Evolutionary conservation across 2,888 invertebrate genomes (phyloP).

Genomic region (Seira ritae): DNA sequence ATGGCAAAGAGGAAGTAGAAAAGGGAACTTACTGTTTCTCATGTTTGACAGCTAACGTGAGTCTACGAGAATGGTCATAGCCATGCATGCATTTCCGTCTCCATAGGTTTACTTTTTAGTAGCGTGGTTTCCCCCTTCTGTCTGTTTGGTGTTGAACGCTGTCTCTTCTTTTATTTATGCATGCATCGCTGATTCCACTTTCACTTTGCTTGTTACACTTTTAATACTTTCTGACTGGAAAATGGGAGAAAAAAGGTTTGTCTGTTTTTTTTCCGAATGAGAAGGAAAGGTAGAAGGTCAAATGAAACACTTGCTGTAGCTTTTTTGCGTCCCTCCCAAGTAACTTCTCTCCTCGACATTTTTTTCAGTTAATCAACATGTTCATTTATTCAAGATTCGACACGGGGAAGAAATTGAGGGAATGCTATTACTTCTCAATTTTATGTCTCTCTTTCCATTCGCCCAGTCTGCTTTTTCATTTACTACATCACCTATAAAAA

Average conservation of each 20-base stretch:
- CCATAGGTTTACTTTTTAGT: neutral
- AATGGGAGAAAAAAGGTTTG: neutral
- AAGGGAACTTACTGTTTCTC: too few relatives aligned
- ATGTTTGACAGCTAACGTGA: too few relatives aligned
- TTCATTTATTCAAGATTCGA: conserved; percentile 14
- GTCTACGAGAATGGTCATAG: too few relatives aligned
- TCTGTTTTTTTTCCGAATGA: neutral
- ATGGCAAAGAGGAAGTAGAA: too few relatives aligned
- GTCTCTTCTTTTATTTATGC: conserved; percentile 19
- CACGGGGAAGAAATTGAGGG: neutral
- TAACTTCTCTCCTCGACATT: neutral
- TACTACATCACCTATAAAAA: neutral
- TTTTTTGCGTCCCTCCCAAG: neutral
- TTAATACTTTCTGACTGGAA: conserved; percentile 6
- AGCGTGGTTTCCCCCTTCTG: neutral
- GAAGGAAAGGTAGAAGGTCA: conserved; percentile 9
- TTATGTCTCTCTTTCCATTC: neutral
- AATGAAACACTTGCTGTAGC: neutral
- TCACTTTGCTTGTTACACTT: conserved; percentile 19
- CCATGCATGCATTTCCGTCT: too few relatives aligned
- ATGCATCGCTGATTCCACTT: conserved; percentile 20
- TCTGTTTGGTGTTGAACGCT: conserved; percentile 15
- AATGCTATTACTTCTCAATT: neutral
- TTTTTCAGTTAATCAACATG: conserved; percentile 11
- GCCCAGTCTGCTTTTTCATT: neutral